Conservation (phyloP, 2,888 invertebrate species). For the Caenorhabditis angaria region DNA sequence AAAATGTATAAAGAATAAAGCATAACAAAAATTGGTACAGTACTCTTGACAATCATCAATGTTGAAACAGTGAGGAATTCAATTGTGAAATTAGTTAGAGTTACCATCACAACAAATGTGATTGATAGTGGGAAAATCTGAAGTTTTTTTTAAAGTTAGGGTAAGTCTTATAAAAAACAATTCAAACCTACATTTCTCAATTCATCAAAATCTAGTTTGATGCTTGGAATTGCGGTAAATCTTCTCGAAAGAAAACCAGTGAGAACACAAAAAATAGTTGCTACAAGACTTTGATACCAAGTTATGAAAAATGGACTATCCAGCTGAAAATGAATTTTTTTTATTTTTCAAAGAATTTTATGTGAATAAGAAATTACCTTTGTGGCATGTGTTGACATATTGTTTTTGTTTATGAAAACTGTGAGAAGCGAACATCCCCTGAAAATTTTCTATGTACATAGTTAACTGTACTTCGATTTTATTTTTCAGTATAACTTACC, state of each 20-base stretch:
- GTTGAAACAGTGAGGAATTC: neutral
- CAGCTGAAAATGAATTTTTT: neutral
- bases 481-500: neutral
- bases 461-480: neutral
- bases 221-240: slow-evolving; percentile 82
- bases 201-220: slow-evolving; percentile 78
- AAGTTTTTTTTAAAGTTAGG: slow-evolving; percentile 40
- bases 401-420: neutral
- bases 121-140: slow-evolving; percentile 91
- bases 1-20: neutral
- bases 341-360: neutral
- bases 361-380: neutral
- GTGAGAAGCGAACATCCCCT: neutral
- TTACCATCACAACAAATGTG: slow-evolving; percentile 95
- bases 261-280: slow-evolving; percentile 76
- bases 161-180: slow-evolving; percentile 28
- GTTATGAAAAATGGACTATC: slow-evolving; percentile 92
- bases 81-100: slow-evolving; percentile 82
- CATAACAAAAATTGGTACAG: neutral
- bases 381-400: neutral
- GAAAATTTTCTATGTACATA: no score
- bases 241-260: slow-evolving; percentile 76
- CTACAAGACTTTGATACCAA: slow-evolving; percentile 93
- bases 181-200: slow-evolving; percentile 75
- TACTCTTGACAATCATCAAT: neutral